Base-by-base conservation (phyloP, 2,888 invertebrate species). In the Scrobipalpa costella region DNA sequence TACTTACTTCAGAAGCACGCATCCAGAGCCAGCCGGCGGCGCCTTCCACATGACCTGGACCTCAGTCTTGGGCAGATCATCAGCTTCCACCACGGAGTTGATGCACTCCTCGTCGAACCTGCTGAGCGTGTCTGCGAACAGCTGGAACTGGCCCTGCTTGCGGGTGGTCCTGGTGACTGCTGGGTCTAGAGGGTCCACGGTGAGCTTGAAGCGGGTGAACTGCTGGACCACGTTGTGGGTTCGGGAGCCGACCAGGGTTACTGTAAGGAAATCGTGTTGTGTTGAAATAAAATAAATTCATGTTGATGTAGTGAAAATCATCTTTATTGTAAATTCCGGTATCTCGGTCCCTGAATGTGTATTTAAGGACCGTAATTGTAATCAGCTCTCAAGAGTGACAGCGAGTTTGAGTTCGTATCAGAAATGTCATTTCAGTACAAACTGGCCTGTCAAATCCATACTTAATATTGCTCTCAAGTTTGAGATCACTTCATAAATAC, bases 11-110 rank as follows among this genome's bases (percentile, higher is more conserved):
- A 98, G 94, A 34, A 95, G 93, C 44, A 98, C 95, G 81, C 98
- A 98, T 67, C 98, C 97, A 0, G 96, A 95, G 3, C 96, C 96
- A 8, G 95, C 88, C 13, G 94, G 93, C 0, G 98, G 98, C 13
- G 98, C 97, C 58, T 95, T 95, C 98, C 98, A 98, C 93, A 96
- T 94, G 67, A 97, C 95, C 78, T 95, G 95, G 8, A 98, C 94
- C 78, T 96, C 96, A 0, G 95, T 95, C 85, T 98, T 98, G 8
- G 94, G 94, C 63, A 95, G 90, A 73, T 95, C 94, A 67, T 96
- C 95, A 0, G 95, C 94, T 79, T 98, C 97, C 0, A 95, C 93
- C 2, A 98, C 94, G 0, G 98, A 95, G 80, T 97, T 97, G 33
- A 95, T 94, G 85, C 98, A 98, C 70, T 94, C 94, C 68, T 96